Evolutionary conservation across 1,140 invertebrate genomes (phyloP).

Genomic region (Hycleus phaleratus): DNA sequence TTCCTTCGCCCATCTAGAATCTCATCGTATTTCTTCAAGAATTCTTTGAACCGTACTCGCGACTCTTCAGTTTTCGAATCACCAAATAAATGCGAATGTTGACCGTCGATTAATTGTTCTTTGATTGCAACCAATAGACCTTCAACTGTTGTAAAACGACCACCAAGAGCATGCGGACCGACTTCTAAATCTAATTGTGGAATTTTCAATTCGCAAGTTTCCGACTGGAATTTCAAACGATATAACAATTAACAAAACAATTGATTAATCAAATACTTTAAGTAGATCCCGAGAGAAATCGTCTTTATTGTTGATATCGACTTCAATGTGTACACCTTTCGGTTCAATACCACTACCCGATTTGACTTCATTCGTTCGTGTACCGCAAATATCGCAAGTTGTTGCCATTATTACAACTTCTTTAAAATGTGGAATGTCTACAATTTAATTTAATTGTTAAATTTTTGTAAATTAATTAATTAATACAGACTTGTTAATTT

Average conservation of each 20-base stretch:
- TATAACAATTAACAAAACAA: too few relatives aligned
- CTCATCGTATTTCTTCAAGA: slow-evolving; percentile 62
- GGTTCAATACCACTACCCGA: slow-evolving; percentile 85
- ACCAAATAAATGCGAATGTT: slow-evolving; percentile 61
- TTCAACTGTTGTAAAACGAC: slow-evolving; percentile 94
- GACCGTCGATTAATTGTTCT: slow-evolving; percentile 53
- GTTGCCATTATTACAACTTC: slow-evolving; percentile 97
- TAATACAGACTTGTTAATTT: slow-evolving; percentile 64
- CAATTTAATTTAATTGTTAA: neutral
- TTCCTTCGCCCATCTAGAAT: slow-evolving; percentile 57
- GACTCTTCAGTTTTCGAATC: slow-evolving; percentile 59
- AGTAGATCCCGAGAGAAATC: slow-evolving; percentile 91
- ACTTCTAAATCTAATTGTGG: slow-evolving; percentile 88
- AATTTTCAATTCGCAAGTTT: slow-evolving; percentile 80
- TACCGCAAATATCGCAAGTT: slow-evolving; percentile 82
- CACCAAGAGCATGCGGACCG: slow-evolving; percentile 75
- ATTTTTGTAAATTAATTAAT: slow-evolving; percentile 46
- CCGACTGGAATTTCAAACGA: slow-evolving; percentile 48
- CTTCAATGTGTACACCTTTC: slow-evolving; percentile 69
- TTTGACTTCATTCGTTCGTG: slow-evolving; percentile 92
- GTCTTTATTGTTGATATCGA: slow-evolving; percentile 61
- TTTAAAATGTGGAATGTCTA: slow-evolving; percentile 94
- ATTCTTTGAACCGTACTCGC: slow-evolving; percentile 50
- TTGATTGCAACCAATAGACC: slow-evolving; percentile 64
- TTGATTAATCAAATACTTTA: slow-evolving; percentile 45